Conservation (phyloP, 2,797 vertebrate species). For the Discoglossus pictus region DNA sequence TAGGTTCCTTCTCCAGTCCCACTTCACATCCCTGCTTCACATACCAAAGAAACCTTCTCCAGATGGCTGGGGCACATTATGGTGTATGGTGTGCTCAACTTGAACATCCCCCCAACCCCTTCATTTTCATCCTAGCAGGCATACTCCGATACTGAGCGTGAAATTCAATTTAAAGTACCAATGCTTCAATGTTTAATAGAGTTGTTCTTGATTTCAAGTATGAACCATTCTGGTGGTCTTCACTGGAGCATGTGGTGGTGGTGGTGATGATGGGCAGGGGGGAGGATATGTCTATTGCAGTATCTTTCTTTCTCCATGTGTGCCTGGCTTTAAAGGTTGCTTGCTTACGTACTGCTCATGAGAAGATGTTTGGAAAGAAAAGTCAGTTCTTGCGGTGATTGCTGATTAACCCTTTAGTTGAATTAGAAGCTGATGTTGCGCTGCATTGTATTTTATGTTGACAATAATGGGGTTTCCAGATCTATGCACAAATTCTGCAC, state of each 20-base stretch:
- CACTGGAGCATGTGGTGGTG: conserved; percentile 17
- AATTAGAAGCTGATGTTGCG: no score
- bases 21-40: conserved; percentile 39
- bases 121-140: neutral
- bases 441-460: no score
- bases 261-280: neutral
- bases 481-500: conserved; percentile 30
- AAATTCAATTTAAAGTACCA: conserved; percentile 3
- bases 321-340: conserved; percentile 32
- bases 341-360: conserved; percentile 8
- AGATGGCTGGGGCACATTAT: conserved; percentile 8
- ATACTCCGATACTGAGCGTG: conserved; percentile 5
- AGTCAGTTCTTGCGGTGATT: neutral
- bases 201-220: conserved; percentile 1
- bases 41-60: conserved; percentile 44
- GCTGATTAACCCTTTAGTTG: neutral
- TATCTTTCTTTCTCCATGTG: conserved; percentile 18
- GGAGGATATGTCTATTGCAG: no score
- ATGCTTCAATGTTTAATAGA: conserved; percentile 3
- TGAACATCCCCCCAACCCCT: conserved; percentile 6
- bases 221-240: conserved; percentile 6
- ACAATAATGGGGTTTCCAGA: neutral
- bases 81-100: conserved; percentile 5
- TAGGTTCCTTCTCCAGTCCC: conserved; percentile 56
- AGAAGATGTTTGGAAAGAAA: neutral